phyloP scores from a whole-genome alignment of 1,140 invertebrate species.

The Pseudomyrmex gracilis region DNA sequence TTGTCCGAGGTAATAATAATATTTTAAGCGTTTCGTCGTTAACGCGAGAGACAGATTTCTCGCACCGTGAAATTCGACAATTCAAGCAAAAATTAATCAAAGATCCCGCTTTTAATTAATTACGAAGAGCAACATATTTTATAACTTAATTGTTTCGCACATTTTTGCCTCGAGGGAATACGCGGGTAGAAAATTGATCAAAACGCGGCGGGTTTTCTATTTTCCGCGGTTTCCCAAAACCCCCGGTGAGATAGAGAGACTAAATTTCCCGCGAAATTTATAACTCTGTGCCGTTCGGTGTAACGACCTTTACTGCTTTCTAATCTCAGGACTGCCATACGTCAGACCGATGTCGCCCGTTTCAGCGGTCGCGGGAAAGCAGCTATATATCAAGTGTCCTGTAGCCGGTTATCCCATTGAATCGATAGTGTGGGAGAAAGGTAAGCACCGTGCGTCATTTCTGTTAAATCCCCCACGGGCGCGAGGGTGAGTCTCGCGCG shows the following conservation, averaged over 20 bases:
- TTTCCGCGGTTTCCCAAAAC: background rate
- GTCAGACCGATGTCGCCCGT: slow-evolving; percentile 89
- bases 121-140: too few species aligned
- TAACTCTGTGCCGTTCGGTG: slow-evolving; percentile 22
- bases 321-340: slow-evolving; percentile 87
- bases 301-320: slow-evolving; percentile 54
- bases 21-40: too few species aligned
- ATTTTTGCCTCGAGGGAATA: too few species aligned
- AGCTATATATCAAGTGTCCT: slow-evolving; percentile 89
- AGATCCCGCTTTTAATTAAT: too few species aligned
- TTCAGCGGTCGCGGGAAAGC: slow-evolving; percentile 89
- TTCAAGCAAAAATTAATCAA: too few species aligned
- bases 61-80: too few species aligned
- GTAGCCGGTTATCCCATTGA: slow-evolving; percentile 90
- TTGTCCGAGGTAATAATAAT: too few species aligned
- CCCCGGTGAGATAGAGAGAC: background rate
- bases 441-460: slow-evolving; percentile 81
- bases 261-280: slow-evolving; percentile 28
- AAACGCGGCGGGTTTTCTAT: background rate
- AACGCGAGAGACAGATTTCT: too few species aligned
- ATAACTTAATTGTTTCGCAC: too few species aligned
- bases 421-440: slow-evolving; percentile 89
- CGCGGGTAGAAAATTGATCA: background rate
- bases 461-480: slow-evolving; percentile 43
- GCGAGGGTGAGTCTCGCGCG: slow-evolving; percentile 1